Base-by-base conservation (phyloP, 2,113 vertebrate genomes). In the Mesocricetus auratus region DNA sequence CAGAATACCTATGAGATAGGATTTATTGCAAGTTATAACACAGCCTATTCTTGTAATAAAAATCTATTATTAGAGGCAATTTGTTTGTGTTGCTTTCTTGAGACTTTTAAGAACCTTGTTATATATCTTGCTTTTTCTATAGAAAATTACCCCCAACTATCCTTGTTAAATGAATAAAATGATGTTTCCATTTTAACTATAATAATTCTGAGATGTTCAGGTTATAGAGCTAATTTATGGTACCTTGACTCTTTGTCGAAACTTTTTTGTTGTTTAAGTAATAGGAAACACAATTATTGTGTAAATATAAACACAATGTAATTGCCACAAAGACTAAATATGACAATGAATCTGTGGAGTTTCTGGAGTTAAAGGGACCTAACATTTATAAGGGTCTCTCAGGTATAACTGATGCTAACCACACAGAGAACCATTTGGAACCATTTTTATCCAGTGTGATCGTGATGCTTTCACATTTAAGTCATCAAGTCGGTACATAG, bases 231-330 rank as follows among this genome's bases (percentile, higher is more conserved):
- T 94, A 93, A 97, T 89, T 89, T 95, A 91, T 17, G 12, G 58
- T 93, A 97, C 88, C 74, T 71, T 96, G 93, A 94, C 71, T 95
- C 42, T 81, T 92, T 92, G 24, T 95, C 78, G 74, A 94, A 91
- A 56, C 64, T 22, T 90, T 95, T 11, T 75, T 75, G 29, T 53
- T 50, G 26, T 94, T 97, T 96, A 86, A 97, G 97, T 98, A 98
- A 98, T 97, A 96, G 97, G 92, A 97, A 98, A 98, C 97, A 97
- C 96, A 98, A 97, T 98, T 98, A 96, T 97, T 98, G 97, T 98
- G 97, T 97, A 98, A 97, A 98, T 98, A 97, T 71, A 97, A 90
- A 87, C 50, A 74, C 58, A 90, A 73, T 96, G 45, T 98, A 98
- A 98, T 98, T 98, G 96, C 95, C 75, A 92, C 91, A 97, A 98